Conservation (phyloP, 2,888 invertebrate genomes). For the Cerceris ruficornis region DNA sequence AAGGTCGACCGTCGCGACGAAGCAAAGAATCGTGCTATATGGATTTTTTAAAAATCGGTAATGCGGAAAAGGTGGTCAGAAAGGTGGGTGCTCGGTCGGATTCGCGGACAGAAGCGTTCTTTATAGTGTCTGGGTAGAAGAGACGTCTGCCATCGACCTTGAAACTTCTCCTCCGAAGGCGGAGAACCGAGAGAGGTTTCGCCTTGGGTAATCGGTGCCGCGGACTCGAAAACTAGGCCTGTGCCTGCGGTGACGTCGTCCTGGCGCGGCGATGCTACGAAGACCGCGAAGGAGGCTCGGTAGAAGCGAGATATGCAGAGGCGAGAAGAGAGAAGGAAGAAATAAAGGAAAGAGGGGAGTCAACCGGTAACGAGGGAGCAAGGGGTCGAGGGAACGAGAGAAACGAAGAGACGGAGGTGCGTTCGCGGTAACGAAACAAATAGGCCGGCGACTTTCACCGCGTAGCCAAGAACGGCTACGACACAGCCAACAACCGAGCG, state of each 20-base stretch:
- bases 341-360: constrained; percentile 8
- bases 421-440: constrained; percentile 76
- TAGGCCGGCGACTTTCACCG: constrained; percentile 81
- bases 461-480: constrained; percentile 56
- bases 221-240: constrained; percentile 72
- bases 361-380: neutral
- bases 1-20: too few species aligned
- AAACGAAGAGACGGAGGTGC: constrained; percentile 40
- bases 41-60: too few species aligned
- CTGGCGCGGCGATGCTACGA: constrained; percentile 11
- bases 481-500: constrained; percentile 33
- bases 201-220: constrained; percentile 70
- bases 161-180: constrained; percentile 48
- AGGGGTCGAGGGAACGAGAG: constrained; percentile 13
- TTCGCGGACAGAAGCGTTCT: neutral
- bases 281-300: constrained; percentile 24
- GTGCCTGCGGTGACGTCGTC: constrained; percentile 66
- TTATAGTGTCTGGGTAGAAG: neutral
- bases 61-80: too few species aligned
- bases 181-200: constrained; percentile 62
- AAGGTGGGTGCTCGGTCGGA: too few species aligned
- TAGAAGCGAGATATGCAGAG: constrained; percentile 5
- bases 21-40: too few species aligned
- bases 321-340: neutral
- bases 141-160: constrained; percentile 56